A percentile compares a stretch with the other conserved stretches of the same genome.
Evolutionary conservation across 2,113 vertebrate genomes (phyloP).

Genomic region (Marmota monax): DNA sequence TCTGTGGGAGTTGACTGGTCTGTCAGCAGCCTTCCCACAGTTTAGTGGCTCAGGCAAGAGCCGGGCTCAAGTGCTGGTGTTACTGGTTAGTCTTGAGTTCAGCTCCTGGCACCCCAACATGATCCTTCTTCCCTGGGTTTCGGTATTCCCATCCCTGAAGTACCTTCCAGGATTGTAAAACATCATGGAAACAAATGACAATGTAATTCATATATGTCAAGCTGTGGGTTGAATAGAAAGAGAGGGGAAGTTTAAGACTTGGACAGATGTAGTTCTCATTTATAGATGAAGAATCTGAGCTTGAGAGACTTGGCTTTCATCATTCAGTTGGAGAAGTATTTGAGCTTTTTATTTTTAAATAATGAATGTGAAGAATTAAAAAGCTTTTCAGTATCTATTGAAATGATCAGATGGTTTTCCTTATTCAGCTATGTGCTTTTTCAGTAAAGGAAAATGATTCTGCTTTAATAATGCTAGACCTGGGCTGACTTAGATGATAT

Average conservation of each 20-base stretch:
- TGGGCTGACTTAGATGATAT: neutral
- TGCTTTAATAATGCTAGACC: neutral
- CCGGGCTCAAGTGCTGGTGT: neutral
- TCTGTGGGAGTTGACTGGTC: neutral
- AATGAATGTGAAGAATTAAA: conserved; percentile 58
- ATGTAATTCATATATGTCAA: conserved; percentile 35
- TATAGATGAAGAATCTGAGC: neutral
- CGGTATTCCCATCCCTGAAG: neutral
- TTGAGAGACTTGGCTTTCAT: neutral
- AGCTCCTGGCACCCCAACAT: too few relatives aligned
- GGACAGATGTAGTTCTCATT: neutral
- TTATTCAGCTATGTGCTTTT: neutral
- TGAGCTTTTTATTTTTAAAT: neutral
- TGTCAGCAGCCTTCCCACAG: neutral
- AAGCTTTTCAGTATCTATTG: neutral
- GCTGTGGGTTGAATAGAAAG: neutral
- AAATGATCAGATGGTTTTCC: conserved; percentile 23
- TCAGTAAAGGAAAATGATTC: conserved; percentile 6
- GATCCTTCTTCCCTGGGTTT: neutral
- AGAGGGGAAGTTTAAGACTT: neutral
- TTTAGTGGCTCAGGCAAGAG: neutral
- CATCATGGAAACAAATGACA: neutral
- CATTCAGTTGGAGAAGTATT: neutral
- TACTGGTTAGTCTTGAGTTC: neutral
- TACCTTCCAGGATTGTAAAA: neutral